Base-by-base conservation (phyloP, 2,113 vertebrate genomes). In the Capricornis sumatraensis region DNA sequence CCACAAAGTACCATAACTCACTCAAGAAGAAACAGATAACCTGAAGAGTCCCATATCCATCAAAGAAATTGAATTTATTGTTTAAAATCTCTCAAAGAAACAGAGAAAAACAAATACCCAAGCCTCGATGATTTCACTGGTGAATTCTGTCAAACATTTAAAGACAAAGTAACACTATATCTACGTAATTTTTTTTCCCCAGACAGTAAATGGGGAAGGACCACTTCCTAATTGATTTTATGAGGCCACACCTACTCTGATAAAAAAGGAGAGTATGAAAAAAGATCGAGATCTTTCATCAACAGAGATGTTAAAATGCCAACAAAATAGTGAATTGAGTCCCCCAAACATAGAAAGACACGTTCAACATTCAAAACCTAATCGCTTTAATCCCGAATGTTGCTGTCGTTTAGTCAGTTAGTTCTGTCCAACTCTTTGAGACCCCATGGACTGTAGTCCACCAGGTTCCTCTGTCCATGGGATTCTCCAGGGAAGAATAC, bases 381-480 rank as follows among this genome's bases (percentile, higher is more conserved):
- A 40, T 33, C n/a, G 21, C 13, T 25, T 2, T 52, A 53, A 62
- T 27, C n/a, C 23, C 50, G 11, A 17, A 28, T 6, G n/a, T 6
- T 36, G 33, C 5, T 40, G 23, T 76, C 3, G 0, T 14, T 76
- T 6, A 74, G 21, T 25, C 40, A 7, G 4, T 23, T 19, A 40
- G 71, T 43, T 12, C 0, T 14, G 71, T 43, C 40, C 15, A 25
- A 2, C 36, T 74, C 71, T 74, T 43, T 76, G 36, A 13, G 36
- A 43, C 5, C 1, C 71, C 21, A 7, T 7, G 71, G 36, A 43
- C 71, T 3, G 36, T 7, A 27, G 71, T 21, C 21, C 36, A 6
- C 36, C 71, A 14, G 23, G 71, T 1, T 27, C 71, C 71, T 76
- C 36, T 0, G 0, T 14, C 36, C 36, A 76, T 3, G 36, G 11